Conservation (phyloP, 23 tunicate genomes). For the Botrylloides violaceus region DNA sequence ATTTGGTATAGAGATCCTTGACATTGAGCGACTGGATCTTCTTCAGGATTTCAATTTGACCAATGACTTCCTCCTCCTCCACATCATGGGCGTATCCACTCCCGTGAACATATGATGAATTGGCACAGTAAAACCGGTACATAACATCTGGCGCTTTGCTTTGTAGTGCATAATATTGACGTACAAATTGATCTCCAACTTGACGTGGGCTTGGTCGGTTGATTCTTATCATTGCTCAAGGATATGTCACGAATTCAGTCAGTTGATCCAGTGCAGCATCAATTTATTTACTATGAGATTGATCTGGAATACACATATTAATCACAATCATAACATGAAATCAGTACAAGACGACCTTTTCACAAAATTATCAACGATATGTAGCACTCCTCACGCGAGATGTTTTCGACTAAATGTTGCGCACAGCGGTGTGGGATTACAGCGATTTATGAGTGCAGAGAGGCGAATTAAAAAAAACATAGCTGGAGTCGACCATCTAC, state of each 20-base stretch:
- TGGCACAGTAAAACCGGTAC: conserved; percentile 80
- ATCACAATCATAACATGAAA: too few relatives aligned
- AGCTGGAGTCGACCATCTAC: too few relatives aligned
- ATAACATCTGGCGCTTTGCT: conserved; percentile 80
- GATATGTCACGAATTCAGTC: neutral
- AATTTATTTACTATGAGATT: too few relatives aligned
- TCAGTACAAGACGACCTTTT: too few relatives aligned
- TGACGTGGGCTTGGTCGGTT: conserved; percentile 69
- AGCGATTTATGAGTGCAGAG: too few relatives aligned
- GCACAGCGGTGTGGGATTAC: too few relatives aligned
- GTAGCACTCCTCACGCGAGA: too few relatives aligned
- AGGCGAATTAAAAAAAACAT: too few relatives aligned
- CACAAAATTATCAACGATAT: too few relatives aligned
- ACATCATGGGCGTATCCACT: conserved; percentile 61
- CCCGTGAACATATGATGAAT: conserved; percentile 93
- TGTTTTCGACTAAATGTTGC: too few relatives aligned
- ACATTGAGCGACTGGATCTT: conserved; percentile 58
- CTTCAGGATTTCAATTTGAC: conserved; percentile 72
- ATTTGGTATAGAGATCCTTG: conserved; percentile 76
- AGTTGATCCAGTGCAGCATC: neutral
- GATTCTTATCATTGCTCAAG: conserved; percentile 78
- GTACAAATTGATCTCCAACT: conserved; percentile 94
- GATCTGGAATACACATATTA: too few relatives aligned
- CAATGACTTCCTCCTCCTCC: conserved; percentile 69
- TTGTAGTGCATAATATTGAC: conserved; percentile 89